Evolutionary conservation across 2,797 vertebrate genomes (phyloP), one percentile per base, ranked within the genome.

Genomic region (Loriculus beryllinus): DNA sequence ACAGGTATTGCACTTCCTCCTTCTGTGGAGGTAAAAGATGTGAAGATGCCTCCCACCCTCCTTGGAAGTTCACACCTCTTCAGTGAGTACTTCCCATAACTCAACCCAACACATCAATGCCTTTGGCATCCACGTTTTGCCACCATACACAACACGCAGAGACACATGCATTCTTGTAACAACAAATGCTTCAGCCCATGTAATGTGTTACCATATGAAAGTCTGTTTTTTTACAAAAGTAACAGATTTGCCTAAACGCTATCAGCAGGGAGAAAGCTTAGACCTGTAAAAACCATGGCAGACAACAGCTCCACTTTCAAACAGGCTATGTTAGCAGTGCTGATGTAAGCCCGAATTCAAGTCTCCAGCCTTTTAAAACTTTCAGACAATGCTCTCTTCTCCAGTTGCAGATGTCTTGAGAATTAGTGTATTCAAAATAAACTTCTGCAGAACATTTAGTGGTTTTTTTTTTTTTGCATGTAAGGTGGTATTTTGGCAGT

Each of bases 1-100:
- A 3, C 10, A 14, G 2, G 4, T 7, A 25, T 4, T 1, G 20
- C 2, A 1, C 33, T 11, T 45, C 74, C 43, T 63, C 2, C 0
- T 29, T 14, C 51, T 8, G 39, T 13, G 1, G 28, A 43, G 57
- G 25, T 11, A 12, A 11, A 68, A 17, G 40, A 52, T 7, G 14
- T 37, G 29, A 81, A 57, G 39, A n/a, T 33, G 28, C n/a, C 39
- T 57, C 64, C 82, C 40, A 29, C 1, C 0, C 13, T 45, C 54
- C n/a, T 29, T 15, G 21, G 21, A 70, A 64, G 57, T 49, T 65
- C 16, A 2, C 11, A 39, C 25, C 57, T 33, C 20, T 60, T 82
- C 4, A 28, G 33, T 2, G 16, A 23, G 60, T 45, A 28, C 40
- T 35, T 49, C 31, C 56, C 45, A 28, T 17, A 39, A 39, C 76